A percentile compares a stretch with the other conserved stretches of the same genome.
Conservation (phyloP, 2,113 vertebrate species). For the Danio rerio region GRCz12tu NC_133195.1:32639501-32640000, state of each 20-base stretch:
- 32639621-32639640: neutral
- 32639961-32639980: too few relatives aligned
- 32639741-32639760: too few relatives aligned
- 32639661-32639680: neutral
- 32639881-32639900: too few relatives aligned
- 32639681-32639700: neutral
- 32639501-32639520: slow-evolving; percentile 35
- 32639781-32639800: neutral
- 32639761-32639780: neutral
- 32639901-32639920: too few relatives aligned
- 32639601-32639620: slow-evolving; percentile 2
- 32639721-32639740: neutral
- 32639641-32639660: slow-evolving; percentile 20
- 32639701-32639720: neutral
- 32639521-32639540: neutral
- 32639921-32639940: too few relatives aligned
- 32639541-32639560: slow-evolving; percentile 51
- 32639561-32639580: neutral
- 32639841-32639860: neutral
- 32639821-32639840: neutral
- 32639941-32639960: too few relatives aligned
- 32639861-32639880: too few relatives aligned
- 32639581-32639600: slow-evolving; percentile 7
- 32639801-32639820: too few relatives aligned
- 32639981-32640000: too few relatives aligned